These are phyloP conservation scores for Latheticus oryzae DNA, from an alignment of 2,888 invertebrate species.

Conservation along the genomic window DNA sequence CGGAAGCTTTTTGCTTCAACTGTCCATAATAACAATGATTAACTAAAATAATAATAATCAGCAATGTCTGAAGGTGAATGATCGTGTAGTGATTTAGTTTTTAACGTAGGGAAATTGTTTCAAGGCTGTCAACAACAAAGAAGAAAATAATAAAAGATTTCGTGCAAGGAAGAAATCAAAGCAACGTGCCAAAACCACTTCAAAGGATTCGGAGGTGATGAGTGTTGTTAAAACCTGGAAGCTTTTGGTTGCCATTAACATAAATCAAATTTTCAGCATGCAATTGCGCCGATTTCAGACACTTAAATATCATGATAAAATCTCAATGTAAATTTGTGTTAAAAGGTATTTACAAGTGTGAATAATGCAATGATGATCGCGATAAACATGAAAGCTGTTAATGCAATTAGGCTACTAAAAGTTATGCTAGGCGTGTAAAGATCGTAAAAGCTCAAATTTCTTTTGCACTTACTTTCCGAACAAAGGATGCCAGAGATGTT, in stretches of 20 bases:
- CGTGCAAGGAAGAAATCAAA: too few species aligned
- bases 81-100: constrained; percentile 28
- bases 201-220: background rate
- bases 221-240: constrained; percentile 5
- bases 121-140: constrained; percentile 27
- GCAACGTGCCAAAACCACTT: too few species aligned
- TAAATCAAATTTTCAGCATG: constrained; percentile 29
- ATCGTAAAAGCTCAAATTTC: constrained; percentile 26
- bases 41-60: constrained; percentile 17
- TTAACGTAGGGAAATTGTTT: constrained; percentile 21
- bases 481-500: constrained; percentile 85
- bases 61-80: constrained; percentile 28
- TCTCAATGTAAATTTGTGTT: constrained; percentile 38
- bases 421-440: too few species aligned
- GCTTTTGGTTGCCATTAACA: too few species aligned
- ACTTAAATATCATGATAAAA: constrained; percentile 32
- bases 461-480: constrained; percentile 90
- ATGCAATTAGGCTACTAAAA: constrained; percentile 26
- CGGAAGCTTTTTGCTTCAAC: constrained; percentile 12
- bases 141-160: too few species aligned
- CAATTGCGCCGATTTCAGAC: constrained; percentile 31
- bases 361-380: constrained; percentile 34
- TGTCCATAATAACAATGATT: constrained; percentile 22
- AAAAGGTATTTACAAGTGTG: constrained; percentile 34
- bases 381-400: constrained; percentile 33